Conservation (phyloP, 2,797 vertebrate genomes). For the Threskiornis aethiopicus region DNA sequence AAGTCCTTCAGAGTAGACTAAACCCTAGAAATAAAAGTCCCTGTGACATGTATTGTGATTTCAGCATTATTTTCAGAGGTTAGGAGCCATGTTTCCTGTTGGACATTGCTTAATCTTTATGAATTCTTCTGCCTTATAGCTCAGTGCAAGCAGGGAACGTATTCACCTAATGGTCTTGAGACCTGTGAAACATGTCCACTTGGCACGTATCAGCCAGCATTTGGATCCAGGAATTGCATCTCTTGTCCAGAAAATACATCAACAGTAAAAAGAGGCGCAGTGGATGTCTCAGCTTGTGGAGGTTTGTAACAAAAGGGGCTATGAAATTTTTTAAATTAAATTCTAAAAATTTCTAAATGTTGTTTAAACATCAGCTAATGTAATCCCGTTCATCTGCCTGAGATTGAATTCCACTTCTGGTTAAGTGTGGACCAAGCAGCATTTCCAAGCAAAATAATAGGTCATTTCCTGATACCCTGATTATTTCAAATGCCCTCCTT, state of each 20-base stretch:
- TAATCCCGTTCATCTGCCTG: background rate
- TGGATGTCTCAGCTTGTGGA: constrained; percentile 90
- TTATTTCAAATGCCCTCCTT: background rate
- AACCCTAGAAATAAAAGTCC: background rate
- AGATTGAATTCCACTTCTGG: background rate
- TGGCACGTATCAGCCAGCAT: constrained; percentile 87
- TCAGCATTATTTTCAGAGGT: background rate
- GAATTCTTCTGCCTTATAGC: constrained; percentile 74
- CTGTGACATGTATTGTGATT: background rate
- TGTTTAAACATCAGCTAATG: background rate
- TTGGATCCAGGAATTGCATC: constrained; percentile 85
- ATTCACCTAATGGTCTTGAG: constrained; percentile 90
- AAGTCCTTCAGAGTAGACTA: background rate
- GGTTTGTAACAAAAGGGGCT: constrained; percentile 73
- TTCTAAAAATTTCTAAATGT: background rate
- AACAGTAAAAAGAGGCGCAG: constrained; percentile 91
- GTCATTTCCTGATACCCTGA: background rate
- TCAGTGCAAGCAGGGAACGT: constrained; percentile 93
- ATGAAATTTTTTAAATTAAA: background rate
- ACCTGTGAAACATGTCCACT: constrained; percentile 94
- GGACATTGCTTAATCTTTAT: background rate
- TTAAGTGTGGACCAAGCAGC: background rate
- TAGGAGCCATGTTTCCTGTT: background rate
- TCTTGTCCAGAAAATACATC: constrained; percentile 86
- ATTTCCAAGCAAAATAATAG: background rate